These are phyloP conservation scores for Ptychadena robeensis DNA, from an alignment of 2,797 vertebrate genomes.

Conservation along the genomic window DNA sequence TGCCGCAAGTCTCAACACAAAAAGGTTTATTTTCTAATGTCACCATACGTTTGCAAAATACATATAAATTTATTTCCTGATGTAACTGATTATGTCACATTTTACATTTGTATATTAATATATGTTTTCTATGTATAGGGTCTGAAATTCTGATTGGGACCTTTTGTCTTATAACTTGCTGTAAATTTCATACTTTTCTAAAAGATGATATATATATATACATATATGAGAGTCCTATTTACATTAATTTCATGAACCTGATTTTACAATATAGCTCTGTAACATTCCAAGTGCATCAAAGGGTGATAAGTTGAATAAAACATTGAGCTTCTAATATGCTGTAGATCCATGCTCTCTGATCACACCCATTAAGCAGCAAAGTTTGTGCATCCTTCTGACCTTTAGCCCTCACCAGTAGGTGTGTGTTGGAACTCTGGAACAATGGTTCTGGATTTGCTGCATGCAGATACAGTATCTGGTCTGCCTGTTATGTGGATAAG, in stretches of 20 bases:
- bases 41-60: background rate
- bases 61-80: background rate
- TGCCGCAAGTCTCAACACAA: background rate
- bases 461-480: no score
- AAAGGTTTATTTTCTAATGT: background rate
- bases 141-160: background rate
- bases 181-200: background rate
- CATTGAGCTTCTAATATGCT: no score
- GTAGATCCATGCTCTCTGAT: background rate
- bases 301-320: no score
- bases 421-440: background rate
- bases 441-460: no score
- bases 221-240: background rate
- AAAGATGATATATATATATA: no score
- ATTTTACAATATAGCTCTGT: background rate
- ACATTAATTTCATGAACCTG: background rate
- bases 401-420: no score
- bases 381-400: background rate
- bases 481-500: no score
- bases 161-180: background rate
- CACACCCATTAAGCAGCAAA: no score
- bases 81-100: background rate
- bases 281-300: no score
- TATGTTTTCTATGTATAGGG: background rate
- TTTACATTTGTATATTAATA: background rate